Evolutionary conservation across 2,888 invertebrate genomes (phyloP), one percentile per base, ranked within the genome.

Genomic region (Caenorhabditis sp.): DNA sequence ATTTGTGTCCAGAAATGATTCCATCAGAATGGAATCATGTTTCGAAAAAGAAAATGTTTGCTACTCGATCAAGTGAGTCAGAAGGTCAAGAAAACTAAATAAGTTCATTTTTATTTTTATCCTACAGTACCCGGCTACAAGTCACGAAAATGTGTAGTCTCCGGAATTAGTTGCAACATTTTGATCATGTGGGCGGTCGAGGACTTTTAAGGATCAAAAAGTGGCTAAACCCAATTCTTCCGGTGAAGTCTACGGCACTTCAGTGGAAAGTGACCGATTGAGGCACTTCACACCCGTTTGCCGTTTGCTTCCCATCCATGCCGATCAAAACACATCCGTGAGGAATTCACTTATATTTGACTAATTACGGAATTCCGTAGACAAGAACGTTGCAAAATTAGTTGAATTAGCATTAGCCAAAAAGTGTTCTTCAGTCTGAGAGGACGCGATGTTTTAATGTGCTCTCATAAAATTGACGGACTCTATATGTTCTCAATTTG

Each of bases 201-300:
- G 68, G 38, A 63, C 44, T 51, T 41, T 47, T 38, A 56, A 66
- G 51, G 64, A 70, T 70, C 70, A 69, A 70, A 79, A 79, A 56
- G 70, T 79, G 70, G 70, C 63, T 70, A 69, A 77, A 76, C 19
- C 63, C 59, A 51, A 49, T 70, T 51, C 70, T 79, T 79, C 70
- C 79, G 79, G 70, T 56, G 35, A 70, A 79, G 70, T 79, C 70
- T 56, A 70, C 64, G 63, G 63, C 79, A 79, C 79, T 79, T 64
- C 63, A 70, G 54, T 28, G 49, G 19, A 66, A 28, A 63, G 56
- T 64, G 79, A 79, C 79, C 70, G 44, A 28, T 51, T 51, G 79
- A n/a, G 63, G 64, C 79, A 79, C 79, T 79, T 79, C 56, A 79
- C 61, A 59, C 44, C 66, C 41, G 54, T 64, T 61, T 68, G 61